Evolutionary conservation across 2,888 invertebrate species (phyloP).

Genomic region (Thereva nobilitata): DNA sequence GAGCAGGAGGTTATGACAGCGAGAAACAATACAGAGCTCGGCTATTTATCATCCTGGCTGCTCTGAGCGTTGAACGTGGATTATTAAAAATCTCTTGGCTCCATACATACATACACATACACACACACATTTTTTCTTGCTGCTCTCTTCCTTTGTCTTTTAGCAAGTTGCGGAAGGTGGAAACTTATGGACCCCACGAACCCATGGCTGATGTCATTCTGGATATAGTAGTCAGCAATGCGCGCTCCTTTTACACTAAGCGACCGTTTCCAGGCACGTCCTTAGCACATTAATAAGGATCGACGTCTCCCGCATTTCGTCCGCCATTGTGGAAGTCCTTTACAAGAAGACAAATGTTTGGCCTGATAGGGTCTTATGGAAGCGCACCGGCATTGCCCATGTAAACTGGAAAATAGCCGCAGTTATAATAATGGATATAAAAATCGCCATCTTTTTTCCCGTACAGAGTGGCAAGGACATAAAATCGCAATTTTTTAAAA

Average conservation of each 20-base stretch:
- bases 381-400: conserved; percentile 16
- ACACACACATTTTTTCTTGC: conserved; percentile 1
- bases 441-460: no score
- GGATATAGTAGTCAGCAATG: not conserved
- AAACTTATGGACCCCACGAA: not conserved
- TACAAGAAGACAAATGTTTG: conserved; percentile 33
- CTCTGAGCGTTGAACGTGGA: conserved; percentile 32
- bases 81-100: conserved; percentile 39
- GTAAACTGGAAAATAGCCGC: no score
- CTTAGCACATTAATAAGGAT: conserved; percentile 35
- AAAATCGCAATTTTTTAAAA: no score
- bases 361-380: conserved; percentile 26
- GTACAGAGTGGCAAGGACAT: no score
- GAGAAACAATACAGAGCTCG: conserved; percentile 36
- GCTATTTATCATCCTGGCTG: conserved; percentile 39
- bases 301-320: conserved; percentile 30
- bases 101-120: no score
- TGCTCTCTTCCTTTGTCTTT: conserved; percentile 7
- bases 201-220: conserved; percentile 24
- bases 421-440: no score
- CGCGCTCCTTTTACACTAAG: conserved; percentile 27
- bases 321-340: conserved; percentile 22
- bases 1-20: conserved; percentile 41
- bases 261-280: conserved; percentile 23
- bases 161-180: conserved; percentile 1